phyloP scores from a whole-genome alignment of 1,140 invertebrate species.

The Drosophila nikananu region DNA sequence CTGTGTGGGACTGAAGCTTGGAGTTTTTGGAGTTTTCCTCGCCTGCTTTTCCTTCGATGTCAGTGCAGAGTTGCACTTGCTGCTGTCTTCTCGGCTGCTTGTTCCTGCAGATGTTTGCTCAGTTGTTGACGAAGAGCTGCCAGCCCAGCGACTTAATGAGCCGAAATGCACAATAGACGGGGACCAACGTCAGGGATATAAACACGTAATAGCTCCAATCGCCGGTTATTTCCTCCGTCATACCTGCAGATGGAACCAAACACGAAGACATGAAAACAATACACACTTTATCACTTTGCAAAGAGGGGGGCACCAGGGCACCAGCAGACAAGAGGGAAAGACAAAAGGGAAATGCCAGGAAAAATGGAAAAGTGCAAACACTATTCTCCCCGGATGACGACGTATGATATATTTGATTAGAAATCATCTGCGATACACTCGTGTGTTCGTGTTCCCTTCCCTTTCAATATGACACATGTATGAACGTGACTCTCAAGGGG shows the following conservation, averaged over 20 bases:
- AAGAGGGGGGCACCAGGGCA: too few relatives aligned
- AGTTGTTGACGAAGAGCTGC: conserved; percentile 85
- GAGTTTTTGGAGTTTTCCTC: conserved; percentile 2
- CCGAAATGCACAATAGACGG: conserved; percentile 85
- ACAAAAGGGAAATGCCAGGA: neutral
- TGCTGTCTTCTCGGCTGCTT: neutral
- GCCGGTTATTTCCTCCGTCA: conserved; percentile 83
- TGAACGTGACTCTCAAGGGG: conserved; percentile 38
- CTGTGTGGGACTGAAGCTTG: conserved; percentile 26
- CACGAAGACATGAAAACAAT: conserved; percentile 18
- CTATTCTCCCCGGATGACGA: conserved; percentile 23
- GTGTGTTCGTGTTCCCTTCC: conserved; percentile 12
- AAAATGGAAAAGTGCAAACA: conserved; percentile 22
- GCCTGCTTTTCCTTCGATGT: conserved; percentile 1
- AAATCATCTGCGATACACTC: conserved; percentile 43
- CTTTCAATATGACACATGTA: conserved; percentile 31
- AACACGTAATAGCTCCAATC: conserved; percentile 84
- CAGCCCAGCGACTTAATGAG: conserved; percentile 85
- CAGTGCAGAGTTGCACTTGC: conserved; percentile 26
- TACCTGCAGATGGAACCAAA: conserved; percentile 56
- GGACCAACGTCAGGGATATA: conserved; percentile 80
- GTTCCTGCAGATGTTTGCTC: conserved; percentile 51
- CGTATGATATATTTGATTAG: conserved; percentile 50
- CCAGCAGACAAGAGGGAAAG: neutral
- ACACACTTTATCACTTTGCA: conserved; percentile 30